Evolutionary conservation across 2,888 invertebrate genomes (phyloP), one percentile per base, ranked within the genome.

Genomic region (Bugulina stolonifera): DNA sequence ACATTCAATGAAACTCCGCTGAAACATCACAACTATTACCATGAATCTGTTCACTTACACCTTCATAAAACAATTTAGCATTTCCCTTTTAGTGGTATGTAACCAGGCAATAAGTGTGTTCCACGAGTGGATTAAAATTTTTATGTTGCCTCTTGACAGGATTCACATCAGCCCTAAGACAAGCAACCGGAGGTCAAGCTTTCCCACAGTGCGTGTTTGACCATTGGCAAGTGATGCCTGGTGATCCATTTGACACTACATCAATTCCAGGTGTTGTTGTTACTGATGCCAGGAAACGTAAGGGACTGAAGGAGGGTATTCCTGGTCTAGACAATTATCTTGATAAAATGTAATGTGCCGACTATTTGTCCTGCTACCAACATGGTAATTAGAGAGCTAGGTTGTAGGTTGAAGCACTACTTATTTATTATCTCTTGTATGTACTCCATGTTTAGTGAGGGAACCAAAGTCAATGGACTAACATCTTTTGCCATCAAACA

Each of bases 171-270:
- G 97, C 99, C 87, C 89, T 99, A 80, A 92, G 99, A 81, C 88
- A 88, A 80, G 93, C 95, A 87, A 99, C 99, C 75, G 97, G 97
- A 77, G 99, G 99, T 57, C 97, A 99, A 87, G 99, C 99, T 79
- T 98, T 99, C 93, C 99, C 99, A 83, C 99, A 99, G 88, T 98
- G 97, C 87, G 98, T 99, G 84, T 99, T 99, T 87, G 98, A 99
- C 86, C 99, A 99, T 86, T 99, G 99, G 99, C 94, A 98, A 87
- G 87, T 96, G 75, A 89, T 99, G 84, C 94, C 94, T 75, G 98
- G 98, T 78, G 95, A 99, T 86, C 96, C 97, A 77, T 86, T 90
- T 84, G 97, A 98, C 69, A 77, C 81, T 10, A 76, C 78, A 71
- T 80, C 83, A 75, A 86, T 85, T 77, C 85, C 87, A 54, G 80